phyloP scores from a whole-genome alignment of 2,888 invertebrate species.

The Encarsia formosa region DNA sequence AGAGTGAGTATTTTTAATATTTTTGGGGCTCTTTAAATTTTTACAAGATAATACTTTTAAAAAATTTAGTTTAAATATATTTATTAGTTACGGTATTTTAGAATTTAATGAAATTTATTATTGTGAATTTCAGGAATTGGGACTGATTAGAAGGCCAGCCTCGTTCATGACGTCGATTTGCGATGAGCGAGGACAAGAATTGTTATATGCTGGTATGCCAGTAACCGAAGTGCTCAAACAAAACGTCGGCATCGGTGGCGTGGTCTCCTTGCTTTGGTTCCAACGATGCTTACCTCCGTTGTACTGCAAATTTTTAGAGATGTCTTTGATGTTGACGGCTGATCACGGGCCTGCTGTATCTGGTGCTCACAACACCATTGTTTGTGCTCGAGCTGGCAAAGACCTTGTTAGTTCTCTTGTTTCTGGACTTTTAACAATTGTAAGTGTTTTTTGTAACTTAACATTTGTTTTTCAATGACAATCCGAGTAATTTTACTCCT shows the following conservation, averaged over 20 bases:
- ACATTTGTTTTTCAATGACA: no score
- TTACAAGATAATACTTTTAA: no score
- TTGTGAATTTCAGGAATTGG: slow-evolving; percentile 72
- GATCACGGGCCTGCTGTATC: slow-evolving; percentile 99
- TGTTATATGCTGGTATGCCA: slow-evolving; percentile 93
- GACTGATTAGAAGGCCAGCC: slow-evolving; percentile 96
- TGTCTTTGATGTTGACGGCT: slow-evolving; percentile 97
- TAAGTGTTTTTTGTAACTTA: no score
- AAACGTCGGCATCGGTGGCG: slow-evolving; percentile 96
- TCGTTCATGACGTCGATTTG: slow-evolving; percentile 99
- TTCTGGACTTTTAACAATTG: slow-evolving; percentile 94
- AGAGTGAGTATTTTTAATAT: slow-evolving; percentile 55
- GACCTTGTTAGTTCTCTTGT: slow-evolving; percentile 94
- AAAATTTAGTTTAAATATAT: neutral
- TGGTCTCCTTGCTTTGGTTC: slow-evolving; percentile 97
- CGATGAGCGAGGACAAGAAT: slow-evolving; percentile 96
- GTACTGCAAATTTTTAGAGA: slow-evolving; percentile 96
- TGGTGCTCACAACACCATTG: slow-evolving; percentile 98
- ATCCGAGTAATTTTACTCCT: no score
- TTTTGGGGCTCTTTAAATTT: no score
- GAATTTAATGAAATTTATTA: neutral
- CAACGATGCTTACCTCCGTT: slow-evolving; percentile 91
- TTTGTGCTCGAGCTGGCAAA: slow-evolving; percentile 95
- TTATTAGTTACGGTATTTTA: neutral
- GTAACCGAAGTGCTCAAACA: slow-evolving; percentile 85